These are phyloP conservation scores for Herpetotheres cachinnans DNA, from an alignment of 2,113 vertebrate species.

Conservation along the genomic window DNA sequence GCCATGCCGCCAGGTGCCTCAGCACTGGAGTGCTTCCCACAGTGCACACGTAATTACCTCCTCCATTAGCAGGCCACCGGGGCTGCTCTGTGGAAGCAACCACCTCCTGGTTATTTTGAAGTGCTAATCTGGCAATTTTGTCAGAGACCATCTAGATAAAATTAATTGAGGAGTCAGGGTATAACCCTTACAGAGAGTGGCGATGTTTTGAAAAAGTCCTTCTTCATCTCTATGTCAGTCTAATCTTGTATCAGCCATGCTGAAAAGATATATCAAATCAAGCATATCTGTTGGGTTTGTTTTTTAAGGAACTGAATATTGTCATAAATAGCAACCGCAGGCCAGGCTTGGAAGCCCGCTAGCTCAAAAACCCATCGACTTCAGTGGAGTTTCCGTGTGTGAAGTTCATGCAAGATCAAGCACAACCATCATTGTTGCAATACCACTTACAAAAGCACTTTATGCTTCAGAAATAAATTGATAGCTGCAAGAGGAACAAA, in stretches of 20 bases:
- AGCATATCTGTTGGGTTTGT: not conserved
- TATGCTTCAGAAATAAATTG: not conserved
- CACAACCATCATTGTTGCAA: not conserved
- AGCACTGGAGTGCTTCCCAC: not conserved
- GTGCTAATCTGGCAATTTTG: not conserved
- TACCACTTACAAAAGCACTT: not conserved
- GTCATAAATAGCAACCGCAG: not conserved
- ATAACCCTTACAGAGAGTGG: not conserved
- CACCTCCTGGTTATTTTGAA: not conserved
- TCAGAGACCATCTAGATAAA: not conserved
- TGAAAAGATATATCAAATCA: not conserved
- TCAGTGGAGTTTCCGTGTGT: not conserved
- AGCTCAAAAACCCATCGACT: not conserved
- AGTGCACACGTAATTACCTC: not conserved
- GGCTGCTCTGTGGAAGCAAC: not conserved
- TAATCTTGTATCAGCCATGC: not conserved
- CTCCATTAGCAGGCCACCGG: not conserved
- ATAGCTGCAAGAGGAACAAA: not conserved
- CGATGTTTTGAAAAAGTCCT: not conserved
- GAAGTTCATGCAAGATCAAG: not conserved
- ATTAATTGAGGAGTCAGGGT: not conserved
- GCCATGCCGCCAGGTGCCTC: too few species aligned
- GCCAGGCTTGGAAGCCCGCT: not conserved
- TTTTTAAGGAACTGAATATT: not conserved
- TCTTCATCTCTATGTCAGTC: not conserved